Conservation (phyloP, 2,888 invertebrate species). For the Platycheirus albimanus region DNA sequence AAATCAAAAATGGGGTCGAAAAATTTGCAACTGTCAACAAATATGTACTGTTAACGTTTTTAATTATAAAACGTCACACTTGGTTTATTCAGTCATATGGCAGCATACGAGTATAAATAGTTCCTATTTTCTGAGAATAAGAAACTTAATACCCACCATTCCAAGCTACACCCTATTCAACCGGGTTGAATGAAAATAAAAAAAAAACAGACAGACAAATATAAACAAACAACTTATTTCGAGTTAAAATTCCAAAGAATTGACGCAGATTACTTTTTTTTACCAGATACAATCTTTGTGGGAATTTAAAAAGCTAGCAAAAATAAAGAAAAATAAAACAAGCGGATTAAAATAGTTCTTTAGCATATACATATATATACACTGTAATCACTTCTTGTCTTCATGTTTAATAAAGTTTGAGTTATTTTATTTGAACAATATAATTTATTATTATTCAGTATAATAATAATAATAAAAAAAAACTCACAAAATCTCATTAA, state of each 20-base stretch:
- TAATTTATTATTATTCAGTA: slow-evolving; percentile 9
- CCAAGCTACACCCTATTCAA: too few species aligned
- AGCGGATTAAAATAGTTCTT: slow-evolving; percentile 39
- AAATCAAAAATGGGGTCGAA: too few species aligned
- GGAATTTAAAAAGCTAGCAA: slow-evolving; percentile 38
- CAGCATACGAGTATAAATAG: too few species aligned
- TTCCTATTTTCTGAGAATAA: too few species aligned
- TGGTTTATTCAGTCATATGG: too few species aligned
- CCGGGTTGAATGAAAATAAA: too few species aligned
- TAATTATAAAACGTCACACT: too few species aligned
- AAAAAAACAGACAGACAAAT: neutral
- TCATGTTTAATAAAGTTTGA: slow-evolving; percentile 38
- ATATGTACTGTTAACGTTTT: too few species aligned
- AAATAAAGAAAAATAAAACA: slow-evolving; percentile 2
- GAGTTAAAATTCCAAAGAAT: slow-evolving; percentile 26
- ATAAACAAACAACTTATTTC: neutral
- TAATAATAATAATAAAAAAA: too few species aligned
- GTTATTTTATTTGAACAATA: slow-evolving; percentile 40
- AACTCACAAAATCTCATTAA: slow-evolving; percentile 15
- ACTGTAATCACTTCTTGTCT: slow-evolving; percentile 5
- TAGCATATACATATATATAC: too few species aligned
- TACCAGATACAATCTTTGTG: slow-evolving; percentile 40
- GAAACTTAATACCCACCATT: too few species aligned
- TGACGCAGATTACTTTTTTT: slow-evolving; percentile 25
- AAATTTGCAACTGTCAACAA: too few species aligned